Base-by-base conservation (phyloP, 2,113 vertebrate species). In the Ceyx margarethae region DNA sequence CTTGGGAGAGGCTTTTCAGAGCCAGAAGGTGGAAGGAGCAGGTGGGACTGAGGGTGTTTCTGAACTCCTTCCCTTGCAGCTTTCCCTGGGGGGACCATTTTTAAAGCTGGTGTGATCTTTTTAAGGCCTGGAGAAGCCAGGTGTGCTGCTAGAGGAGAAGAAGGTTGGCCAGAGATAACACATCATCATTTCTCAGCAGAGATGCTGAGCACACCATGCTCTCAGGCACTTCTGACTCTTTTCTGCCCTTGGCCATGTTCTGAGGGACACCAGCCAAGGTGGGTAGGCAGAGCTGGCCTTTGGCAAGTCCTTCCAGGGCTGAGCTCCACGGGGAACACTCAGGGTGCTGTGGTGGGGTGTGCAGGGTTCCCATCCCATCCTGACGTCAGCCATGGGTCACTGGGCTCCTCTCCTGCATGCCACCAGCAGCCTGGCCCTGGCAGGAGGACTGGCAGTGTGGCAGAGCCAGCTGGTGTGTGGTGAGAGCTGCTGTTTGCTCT, bases 401-500 rank as follows among this genome's bases (percentile, higher is more conserved):
- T 1, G 4, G 54, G 31, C 42, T 84, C 28, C 73, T 54, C 23
- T 81, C 28, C 57, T 12, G 21, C 2, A 1, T 57, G 65, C 77
- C 61, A 66, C 37, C 73, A 54, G 37, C 78, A 65, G 56, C 15
- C 11, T n/a, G 14, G 11, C 58, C 42, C 0, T 6, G 2, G 45
- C 75, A 20, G 75, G 61, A 42, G 53, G 25, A 18, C 53, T 18
- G 79, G 73, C 46, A 10, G 31, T 77, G 23, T 42, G 65, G 51
- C 77, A 62, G 73, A 77, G 77, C 73, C 1, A 0, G 58, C 31
- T 50, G 42, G 50, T 3, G 3, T 50, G 91, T 94, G 87, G 68
- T 85, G 77, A 46, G 79, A 80, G 68, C 57, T 85, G 60, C 82
- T 96, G 93, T 96, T 96, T 96, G 89, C 85, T 90, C 86, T 81